A percentile compares a stretch with the other conserved stretches of the same genome.
Evolutionary conservation across 2,888 invertebrate genomes (phyloP).

Genomic region (Pyrgus malvae): DNA sequence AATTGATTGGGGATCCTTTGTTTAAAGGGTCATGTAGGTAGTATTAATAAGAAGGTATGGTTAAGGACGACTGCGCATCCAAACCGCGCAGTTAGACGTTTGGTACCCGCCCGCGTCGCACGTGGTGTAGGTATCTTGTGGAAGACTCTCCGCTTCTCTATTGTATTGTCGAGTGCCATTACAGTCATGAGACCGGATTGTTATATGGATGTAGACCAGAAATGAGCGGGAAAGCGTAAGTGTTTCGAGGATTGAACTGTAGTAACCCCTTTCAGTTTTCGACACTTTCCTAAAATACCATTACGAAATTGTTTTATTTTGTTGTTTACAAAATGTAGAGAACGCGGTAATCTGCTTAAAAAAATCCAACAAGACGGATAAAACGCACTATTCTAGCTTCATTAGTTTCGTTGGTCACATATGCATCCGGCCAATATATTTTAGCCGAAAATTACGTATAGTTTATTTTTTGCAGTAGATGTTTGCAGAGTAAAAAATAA

Average conservation of each 20-base stretch:
- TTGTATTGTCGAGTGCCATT: slow-evolving; percentile 59
- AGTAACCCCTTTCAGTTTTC: not conserved
- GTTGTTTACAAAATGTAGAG: not conserved
- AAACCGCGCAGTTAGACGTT: slow-evolving; percentile 64
- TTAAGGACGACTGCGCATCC: slow-evolving; percentile 67
- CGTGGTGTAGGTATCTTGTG: slow-evolving; percentile 52
- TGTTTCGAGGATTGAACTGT: slow-evolving; percentile 9
- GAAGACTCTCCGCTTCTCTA: slow-evolving; percentile 54
- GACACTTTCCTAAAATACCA: not conserved
- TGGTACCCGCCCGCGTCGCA: slow-evolving; percentile 58
- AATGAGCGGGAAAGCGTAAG: slow-evolving; percentile 23
- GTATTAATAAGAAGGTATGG: slow-evolving; percentile 63
- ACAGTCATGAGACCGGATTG: slow-evolving; percentile 44
- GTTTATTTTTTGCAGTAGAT: not conserved
- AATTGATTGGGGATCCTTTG: slow-evolving; percentile 75
- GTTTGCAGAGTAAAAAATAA: not conserved
- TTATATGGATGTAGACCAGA: slow-evolving; percentile 24
- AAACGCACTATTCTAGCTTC: not conserved
- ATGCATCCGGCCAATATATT: not conserved
- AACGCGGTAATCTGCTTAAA: not conserved
- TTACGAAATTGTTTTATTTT: not conserved
- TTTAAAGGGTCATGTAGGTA: slow-evolving; percentile 67
- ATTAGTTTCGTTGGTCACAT: not conserved
- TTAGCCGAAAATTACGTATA: not conserved
- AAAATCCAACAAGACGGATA: slow-evolving; percentile 14